phyloP scores from a whole-genome alignment of 2,797 vertebrate genomes.

The Anguilla pacifica region DNA sequence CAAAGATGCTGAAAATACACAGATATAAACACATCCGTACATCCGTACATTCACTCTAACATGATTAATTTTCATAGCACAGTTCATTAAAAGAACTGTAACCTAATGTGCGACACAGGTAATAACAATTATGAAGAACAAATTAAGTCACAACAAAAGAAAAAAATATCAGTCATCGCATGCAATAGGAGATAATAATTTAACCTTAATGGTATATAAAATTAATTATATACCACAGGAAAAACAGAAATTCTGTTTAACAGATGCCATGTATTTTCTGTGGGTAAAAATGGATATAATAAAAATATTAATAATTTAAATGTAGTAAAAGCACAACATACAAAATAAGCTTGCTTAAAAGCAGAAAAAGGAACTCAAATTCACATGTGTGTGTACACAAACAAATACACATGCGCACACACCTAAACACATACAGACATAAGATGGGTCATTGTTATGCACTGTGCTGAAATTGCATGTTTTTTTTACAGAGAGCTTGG shows the following conservation, averaged over 20 bases:
- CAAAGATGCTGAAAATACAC: not conserved
- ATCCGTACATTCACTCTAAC: constrained; percentile 22
- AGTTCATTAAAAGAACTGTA: not conserved
- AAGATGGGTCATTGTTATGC: constrained; percentile 54
- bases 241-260: too few species aligned
- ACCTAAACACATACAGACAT: constrained; percentile 27
- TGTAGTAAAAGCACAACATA: too few species aligned
- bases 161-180: not conserved
- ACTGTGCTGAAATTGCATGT: constrained; percentile 54
- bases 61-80: not conserved
- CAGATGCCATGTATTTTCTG: too few species aligned
- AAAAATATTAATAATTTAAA: too few species aligned
- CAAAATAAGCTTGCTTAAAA: too few species aligned
- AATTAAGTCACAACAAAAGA: not conserved
- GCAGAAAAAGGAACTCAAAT: too few species aligned
- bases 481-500: constrained; percentile 55
- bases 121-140: not conserved
- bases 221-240: too few species aligned
- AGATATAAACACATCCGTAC: constrained; percentile 35
- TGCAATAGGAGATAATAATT: not conserved
- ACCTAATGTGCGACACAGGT: not conserved
- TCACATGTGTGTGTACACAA: too few species aligned
- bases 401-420: not conserved
- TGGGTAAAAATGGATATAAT: too few species aligned
- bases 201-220: too few species aligned